A percentile compares a stretch with the other conserved stretches of the same genome.
Evolutionary conservation across 1,140 invertebrate genomes (phyloP).

Genomic region (Drosophila lacertosa): DNA sequence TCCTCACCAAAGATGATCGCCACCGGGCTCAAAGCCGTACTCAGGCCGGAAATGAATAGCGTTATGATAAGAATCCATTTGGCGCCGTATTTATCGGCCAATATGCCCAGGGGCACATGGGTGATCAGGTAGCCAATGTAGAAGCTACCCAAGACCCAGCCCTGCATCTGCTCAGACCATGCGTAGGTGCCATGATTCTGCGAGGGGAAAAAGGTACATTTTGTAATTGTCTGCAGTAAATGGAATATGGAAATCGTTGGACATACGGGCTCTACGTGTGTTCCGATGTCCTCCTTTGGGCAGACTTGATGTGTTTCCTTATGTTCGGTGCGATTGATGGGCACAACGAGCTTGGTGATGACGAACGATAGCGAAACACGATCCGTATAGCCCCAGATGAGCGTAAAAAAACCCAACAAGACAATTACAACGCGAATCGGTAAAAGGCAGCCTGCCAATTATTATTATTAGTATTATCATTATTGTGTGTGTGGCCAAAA

Average conservation of each 20-base stretch:
- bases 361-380: conserved; percentile 33
- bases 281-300: background rate
- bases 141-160: conserved; percentile 86
- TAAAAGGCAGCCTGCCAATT: conserved; percentile 17
- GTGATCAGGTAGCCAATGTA: conserved; percentile 90
- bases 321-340: conserved; percentile 29
- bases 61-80: conserved; percentile 84
- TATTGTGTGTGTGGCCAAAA: background rate
- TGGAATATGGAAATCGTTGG: too few relatives aligned
- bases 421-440: conserved; percentile 22
- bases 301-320: conserved; percentile 1
- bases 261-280: too few relatives aligned
- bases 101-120: conserved; percentile 89
- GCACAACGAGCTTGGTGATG: conserved; percentile 27
- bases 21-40: conserved; percentile 8
- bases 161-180: conserved; percentile 42
- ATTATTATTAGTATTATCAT: too few relatives aligned
- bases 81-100: conserved; percentile 90
- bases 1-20: conserved; percentile 2
- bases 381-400: conserved; percentile 17
- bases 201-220: background rate
- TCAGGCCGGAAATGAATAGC: conserved; percentile 17
- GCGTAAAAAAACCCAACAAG: conserved; percentile 19
- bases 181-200: background rate
- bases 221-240: too few relatives aligned